These are phyloP conservation scores for Ectemnius continuus DNA, from an alignment of 2,888 invertebrate genomes.

Conservation along the genomic window DNA sequence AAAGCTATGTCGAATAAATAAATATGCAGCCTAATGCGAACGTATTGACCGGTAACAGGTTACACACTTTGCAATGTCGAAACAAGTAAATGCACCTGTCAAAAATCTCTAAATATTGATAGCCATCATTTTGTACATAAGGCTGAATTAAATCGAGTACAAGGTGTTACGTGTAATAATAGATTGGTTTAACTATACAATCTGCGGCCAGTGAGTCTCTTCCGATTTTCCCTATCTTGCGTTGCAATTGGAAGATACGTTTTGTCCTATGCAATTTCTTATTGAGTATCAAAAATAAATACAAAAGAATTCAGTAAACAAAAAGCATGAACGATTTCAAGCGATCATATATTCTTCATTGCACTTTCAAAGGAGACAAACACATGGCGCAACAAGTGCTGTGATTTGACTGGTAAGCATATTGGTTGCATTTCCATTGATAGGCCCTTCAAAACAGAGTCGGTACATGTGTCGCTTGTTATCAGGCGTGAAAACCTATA, in stretches of 20 bases:
- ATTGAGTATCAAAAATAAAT: constrained; percentile 62
- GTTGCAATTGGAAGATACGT: constrained; percentile 24
- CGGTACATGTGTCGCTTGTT: constrained; percentile 68
- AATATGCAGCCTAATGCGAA: constrained; percentile 33
- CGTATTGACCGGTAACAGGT: constrained; percentile 42
- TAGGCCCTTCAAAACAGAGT: constrained; percentile 66
- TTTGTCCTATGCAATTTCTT: constrained; percentile 41
- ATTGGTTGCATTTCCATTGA: constrained; percentile 76
- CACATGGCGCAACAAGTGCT: constrained; percentile 32
- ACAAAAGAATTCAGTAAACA: constrained; percentile 46
- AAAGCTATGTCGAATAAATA: constrained; percentile 40
- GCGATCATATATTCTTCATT: constrained; percentile 23
- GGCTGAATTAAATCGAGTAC: constrained; percentile 21
- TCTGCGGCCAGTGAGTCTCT: constrained; percentile 35
- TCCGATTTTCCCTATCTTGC: constrained; percentile 27
- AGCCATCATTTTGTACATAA: constrained; percentile 13
- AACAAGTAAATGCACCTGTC: constrained; percentile 50
- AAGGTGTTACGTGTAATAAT: constrained; percentile 31
- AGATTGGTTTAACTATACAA: constrained; percentile 31
- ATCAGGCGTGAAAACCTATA: constrained; percentile 70
- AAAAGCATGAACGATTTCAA: constrained; percentile 45
- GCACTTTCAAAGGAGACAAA: constrained; percentile 27
- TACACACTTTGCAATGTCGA: constrained; percentile 24
- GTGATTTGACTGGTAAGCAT: constrained; percentile 33
- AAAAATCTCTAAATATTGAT: constrained; percentile 23